phyloP scores from a whole-genome alignment of 2,888 invertebrate species.

The Timandra comae region DNA sequence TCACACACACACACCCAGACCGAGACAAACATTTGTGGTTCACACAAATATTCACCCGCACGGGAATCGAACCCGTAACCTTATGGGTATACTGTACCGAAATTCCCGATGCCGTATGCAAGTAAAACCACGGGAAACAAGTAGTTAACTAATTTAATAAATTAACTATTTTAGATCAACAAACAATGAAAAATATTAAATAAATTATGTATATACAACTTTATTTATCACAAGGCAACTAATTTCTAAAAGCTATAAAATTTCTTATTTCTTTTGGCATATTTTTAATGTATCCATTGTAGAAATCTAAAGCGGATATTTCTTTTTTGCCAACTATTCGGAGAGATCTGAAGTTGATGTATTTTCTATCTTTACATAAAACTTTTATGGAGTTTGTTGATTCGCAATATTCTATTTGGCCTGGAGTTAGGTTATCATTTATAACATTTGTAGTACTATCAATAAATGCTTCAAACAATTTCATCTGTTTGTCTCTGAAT shows the following conservation, averaged over 20 bases:
- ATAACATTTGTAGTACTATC: constrained; percentile 31
- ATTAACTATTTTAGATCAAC: no score
- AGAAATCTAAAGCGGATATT: constrained; percentile 88
- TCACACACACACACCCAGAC: no score
- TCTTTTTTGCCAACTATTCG: constrained; percentile 81
- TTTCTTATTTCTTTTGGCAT: constrained; percentile 42
- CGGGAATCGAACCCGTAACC: no score
- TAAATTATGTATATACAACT: no score
- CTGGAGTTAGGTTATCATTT: constrained; percentile 58
- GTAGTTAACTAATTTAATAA: no score
- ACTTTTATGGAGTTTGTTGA: constrained; percentile 77
- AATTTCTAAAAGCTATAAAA: constrained; percentile 46
- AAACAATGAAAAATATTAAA: no score
- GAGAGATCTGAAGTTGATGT: constrained; percentile 80
- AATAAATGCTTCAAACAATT: constrained; percentile 77
- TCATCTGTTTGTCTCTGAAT: constrained; percentile 78
- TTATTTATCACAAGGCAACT: constrained; percentile 3
- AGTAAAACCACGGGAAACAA: no score
- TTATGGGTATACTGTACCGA: no score
- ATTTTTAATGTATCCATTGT: constrained; percentile 89
- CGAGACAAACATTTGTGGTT: no score
- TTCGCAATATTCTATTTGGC: constrained; percentile 78
- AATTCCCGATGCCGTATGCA: no score
- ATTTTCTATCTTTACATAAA: constrained; percentile 79
- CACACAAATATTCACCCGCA: no score